A percentile compares a stretch with the other conserved stretches of the same genome.
phyloP scores from a whole-genome alignment of 2,797 vertebrate species.

The Labroides dimidiatus region DNA sequence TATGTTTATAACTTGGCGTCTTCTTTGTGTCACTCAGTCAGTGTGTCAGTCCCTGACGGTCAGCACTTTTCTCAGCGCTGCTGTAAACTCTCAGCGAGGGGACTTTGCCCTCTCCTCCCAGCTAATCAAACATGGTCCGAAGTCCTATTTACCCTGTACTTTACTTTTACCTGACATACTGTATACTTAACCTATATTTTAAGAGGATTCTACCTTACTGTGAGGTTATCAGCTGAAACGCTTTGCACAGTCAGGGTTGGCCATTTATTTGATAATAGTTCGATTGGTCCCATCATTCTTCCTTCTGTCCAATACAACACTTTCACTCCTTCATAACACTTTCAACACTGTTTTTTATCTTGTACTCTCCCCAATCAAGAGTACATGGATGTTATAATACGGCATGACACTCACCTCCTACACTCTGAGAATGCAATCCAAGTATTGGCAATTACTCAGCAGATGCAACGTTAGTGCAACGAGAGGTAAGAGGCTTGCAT shows the following conservation, averaged over 20 bases:
- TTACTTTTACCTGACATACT: constrained; percentile 66
- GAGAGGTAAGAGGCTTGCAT: constrained; percentile 16
- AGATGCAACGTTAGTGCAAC: constrained; percentile 43
- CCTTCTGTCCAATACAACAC: neutral
- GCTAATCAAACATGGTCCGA: constrained; percentile 79
- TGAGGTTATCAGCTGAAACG: neutral
- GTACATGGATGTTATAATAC: constrained; percentile 42
- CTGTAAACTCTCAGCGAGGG: constrained; percentile 46
- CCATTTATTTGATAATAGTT: neutral
- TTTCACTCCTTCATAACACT: constrained; percentile 17
- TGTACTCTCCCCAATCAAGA: constrained; percentile 34
- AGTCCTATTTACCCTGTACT: constrained; percentile 75
- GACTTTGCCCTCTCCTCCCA: constrained; percentile 78
- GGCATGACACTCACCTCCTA: constrained; percentile 32
- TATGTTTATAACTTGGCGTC: too few species aligned
- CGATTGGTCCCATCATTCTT: neutral
- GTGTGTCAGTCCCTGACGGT: constrained; percentile 25
- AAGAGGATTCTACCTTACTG: neutral
- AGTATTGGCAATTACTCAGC: constrained; percentile 51
- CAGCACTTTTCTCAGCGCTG: constrained; percentile 54
- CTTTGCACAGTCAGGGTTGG: neutral
- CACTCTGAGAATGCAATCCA: constrained; percentile 70
- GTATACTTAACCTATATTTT: constrained; percentile 67
- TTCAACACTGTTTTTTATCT: constrained; percentile 22
- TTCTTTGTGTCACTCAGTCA: constrained; percentile 32